Percentiles rank a stretch among this genome's conserved stretches.
Evolutionary conservation across 2,888 invertebrate species (phyloP).

Genomic region (Archips xylosteana): DNA sequence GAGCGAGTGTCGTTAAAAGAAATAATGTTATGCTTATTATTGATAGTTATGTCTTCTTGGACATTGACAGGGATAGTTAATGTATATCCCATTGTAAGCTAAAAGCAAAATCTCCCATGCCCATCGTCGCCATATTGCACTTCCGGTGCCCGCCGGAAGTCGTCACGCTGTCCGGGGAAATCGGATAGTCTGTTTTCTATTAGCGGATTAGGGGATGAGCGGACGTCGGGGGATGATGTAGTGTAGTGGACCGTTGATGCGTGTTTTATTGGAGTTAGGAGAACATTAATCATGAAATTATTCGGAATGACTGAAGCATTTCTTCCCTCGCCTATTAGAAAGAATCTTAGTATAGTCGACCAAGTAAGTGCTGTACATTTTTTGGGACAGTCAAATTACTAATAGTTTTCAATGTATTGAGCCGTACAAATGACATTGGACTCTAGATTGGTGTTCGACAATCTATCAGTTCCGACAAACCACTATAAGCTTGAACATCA

Average conservation of each 20-base stretch:
- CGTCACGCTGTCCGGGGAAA: constrained; percentile 73
- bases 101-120: constrained; percentile 47
- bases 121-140: constrained; percentile 59
- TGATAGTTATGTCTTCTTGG: not conserved
- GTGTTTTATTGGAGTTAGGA: constrained; percentile 35
- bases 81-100: constrained; percentile 43
- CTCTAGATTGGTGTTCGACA: too few species aligned
- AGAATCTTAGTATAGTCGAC: not conserved
- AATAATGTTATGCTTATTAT: not conserved
- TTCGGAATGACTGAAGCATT: constrained; percentile 13
- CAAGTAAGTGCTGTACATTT: not conserved
- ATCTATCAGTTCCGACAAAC: too few species aligned
- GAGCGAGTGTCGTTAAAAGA: not conserved
- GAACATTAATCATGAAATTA: constrained; percentile 38
- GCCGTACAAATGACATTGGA: too few species aligned
- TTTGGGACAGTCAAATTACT: not conserved
- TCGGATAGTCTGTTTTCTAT: constrained; percentile 80
- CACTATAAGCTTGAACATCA: too few species aligned
- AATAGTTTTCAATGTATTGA: too few species aligned
- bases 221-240: constrained; percentile 51
- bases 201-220: constrained; percentile 79
- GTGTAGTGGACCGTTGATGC: constrained; percentile 38
- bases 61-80: not conserved
- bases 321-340: not conserved
- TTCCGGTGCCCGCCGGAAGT: constrained; percentile 72